phyloP scores from a whole-genome alignment of 2,888 invertebrate species.

The Gryllus longicercus region DNA sequence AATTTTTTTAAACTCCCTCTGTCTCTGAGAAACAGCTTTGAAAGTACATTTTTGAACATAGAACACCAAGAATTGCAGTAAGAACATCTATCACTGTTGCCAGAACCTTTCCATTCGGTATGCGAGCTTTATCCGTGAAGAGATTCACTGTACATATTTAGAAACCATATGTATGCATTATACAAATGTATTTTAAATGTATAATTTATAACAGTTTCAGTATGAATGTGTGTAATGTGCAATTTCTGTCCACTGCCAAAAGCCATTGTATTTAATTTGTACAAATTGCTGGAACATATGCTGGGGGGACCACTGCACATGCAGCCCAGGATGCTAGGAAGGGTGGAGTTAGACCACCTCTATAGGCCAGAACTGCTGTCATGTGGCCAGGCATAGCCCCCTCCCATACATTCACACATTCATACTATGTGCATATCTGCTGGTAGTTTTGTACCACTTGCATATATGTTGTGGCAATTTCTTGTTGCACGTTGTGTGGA shows the following conservation, averaged over 20 bases:
- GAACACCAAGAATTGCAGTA: slow-evolving; percentile 4
- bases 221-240: slow-evolving; percentile 17
- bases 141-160: not conserved
- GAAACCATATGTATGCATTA: not conserved
- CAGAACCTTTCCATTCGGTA: not conserved
- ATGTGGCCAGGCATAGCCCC: not conserved
- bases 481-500: slow-evolving; percentile 1
- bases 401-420: not conserved
- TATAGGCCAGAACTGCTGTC: not conserved
- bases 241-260: not conserved
- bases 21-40: not conserved
- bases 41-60: not conserved
- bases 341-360: not conserved
- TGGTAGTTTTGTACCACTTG: slow-evolving; percentile 2
- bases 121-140: not conserved
- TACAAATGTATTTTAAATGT: slow-evolving; percentile 17
- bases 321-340: not conserved
- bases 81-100: slow-evolving; percentile 6
- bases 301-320: not conserved
- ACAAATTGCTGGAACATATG: not conserved
- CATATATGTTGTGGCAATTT: slow-evolving; percentile 3
- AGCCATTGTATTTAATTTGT: not conserved
- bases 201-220: not conserved
- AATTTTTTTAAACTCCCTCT: not conserved
- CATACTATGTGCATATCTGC: not conserved